Evolutionary conservation across 2,888 invertebrate species (phyloP), one percentile per base, ranked within the genome.

Genomic region (Tineola bisselliella): DNA sequence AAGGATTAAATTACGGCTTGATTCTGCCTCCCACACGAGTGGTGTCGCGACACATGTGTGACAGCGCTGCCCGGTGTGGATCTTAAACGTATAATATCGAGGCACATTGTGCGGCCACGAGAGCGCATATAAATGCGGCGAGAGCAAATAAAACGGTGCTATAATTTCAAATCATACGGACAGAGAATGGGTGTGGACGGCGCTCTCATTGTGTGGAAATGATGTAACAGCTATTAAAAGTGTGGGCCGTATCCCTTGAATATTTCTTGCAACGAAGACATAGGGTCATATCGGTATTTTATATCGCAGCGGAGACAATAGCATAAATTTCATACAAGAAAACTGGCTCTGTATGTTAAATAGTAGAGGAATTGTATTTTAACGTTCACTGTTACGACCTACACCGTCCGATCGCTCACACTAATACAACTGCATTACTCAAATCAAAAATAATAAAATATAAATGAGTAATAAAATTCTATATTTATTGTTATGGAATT

Each of bases 131-230:
- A 86, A 84, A 86, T 84, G 86, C 79, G 79, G 73, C 70, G 74
- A 82, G 84, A 86, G 84, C 87, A 86, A 86, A 87, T 86, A 87
- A 87, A 87, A 86, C 79, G 83, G 84, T 84, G 87, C 86, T 84
- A 87, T 86, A 87, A 87, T 87, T 86, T 87, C 87, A 87, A 87
- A 87, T 87, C 87, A 86, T 87, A 84, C 81, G 84, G 86, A 87
- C 87, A 86, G 84, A 87, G 87, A 87, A 86, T 87, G 87, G 87
- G 87, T 86, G 87, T 87, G 87, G 87, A 87, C 83, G 82, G 80
- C 81, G 81, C 77, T 83, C 84, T 86, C 86, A 87, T 87, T 87
- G 87, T 87, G 87, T 87, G 87, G 87, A 87, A 87, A 87, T 87
- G 84, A 86, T 87, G 87, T 84, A 86, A 86, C 84, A 82, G 77